Evolutionary conservation across 1,140 invertebrate genomes (phyloP).

Genomic region (Neuroterus valhalla): DNA sequence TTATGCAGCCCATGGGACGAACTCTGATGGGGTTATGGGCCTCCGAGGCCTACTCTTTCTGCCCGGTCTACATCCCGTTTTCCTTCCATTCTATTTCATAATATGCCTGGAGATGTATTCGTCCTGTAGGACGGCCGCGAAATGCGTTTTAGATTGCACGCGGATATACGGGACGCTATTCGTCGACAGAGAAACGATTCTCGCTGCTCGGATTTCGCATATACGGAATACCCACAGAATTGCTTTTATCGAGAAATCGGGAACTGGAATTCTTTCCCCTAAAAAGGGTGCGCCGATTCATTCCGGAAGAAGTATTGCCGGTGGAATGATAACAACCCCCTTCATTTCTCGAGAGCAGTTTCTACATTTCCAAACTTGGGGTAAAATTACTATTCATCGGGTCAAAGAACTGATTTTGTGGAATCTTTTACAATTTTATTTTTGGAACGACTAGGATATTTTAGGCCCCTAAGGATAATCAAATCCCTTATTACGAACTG

Average conservation of each 20-base stretch:
- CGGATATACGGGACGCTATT: slow-evolving; percentile 11
- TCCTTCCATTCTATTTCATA: slow-evolving; percentile 74
- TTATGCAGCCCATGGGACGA: slow-evolving; percentile 71
- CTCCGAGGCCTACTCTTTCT: slow-evolving; percentile 74
- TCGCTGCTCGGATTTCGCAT: slow-evolving; percentile 18
- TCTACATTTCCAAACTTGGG: slow-evolving; percentile 14
- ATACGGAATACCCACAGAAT: slow-evolving; percentile 21
- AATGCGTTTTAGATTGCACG: slow-evolving; percentile 72
- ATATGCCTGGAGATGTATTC: slow-evolving; percentile 69
- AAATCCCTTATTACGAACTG: no score
- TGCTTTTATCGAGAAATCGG: slow-evolving; percentile 23
- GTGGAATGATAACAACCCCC: slow-evolving; percentile 12
- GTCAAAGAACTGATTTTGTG: not conserved
- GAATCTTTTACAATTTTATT: not conserved
- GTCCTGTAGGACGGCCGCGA: slow-evolving; percentile 66
- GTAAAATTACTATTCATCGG: slow-evolving; percentile 26
- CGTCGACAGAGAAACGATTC: not conserved
- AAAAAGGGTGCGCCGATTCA: slow-evolving; percentile 26
- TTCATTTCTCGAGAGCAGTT: slow-evolving; percentile 28
- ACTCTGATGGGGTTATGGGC: slow-evolving; percentile 75
- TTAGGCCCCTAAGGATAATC: not conserved
- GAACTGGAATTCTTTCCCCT: slow-evolving; percentile 18
- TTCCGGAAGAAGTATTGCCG: slow-evolving; percentile 20
- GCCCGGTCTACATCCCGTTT: slow-evolving; percentile 67
- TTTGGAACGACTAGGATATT: not conserved